A percentile compares a stretch with the other conserved stretches of the same genome.
These are phyloP conservation scores for Cephus pygmeus DNA, from an alignment of 2,888 invertebrate genomes.

Conservation along the genomic window DNA sequence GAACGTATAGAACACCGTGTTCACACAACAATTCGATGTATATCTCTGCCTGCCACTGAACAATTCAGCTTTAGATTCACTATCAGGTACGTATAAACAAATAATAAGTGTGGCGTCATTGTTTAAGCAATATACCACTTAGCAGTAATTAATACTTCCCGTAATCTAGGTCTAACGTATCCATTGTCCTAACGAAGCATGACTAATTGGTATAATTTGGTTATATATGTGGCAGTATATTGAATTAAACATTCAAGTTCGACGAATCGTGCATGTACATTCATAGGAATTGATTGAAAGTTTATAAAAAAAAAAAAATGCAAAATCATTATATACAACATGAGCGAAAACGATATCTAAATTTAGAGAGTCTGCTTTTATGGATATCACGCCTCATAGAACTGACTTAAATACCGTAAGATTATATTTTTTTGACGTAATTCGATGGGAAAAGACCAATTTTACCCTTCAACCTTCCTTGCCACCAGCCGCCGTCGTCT, in stretches of 20 bases:
- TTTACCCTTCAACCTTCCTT: conserved; percentile 69
- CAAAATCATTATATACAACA: background rate
- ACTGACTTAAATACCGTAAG: background rate
- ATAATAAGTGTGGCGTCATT: background rate
- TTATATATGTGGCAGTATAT: background rate
- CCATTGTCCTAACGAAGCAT: background rate
- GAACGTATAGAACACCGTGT: background rate
- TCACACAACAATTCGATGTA: background rate
- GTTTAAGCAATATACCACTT: background rate
- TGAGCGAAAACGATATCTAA: background rate
- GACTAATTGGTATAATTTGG: background rate
- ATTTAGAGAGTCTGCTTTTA: background rate
- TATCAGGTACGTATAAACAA: background rate
- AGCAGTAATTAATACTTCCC: background rate
- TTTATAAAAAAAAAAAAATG: background rate
- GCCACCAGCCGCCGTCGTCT: conserved; percentile 80
- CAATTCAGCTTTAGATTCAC: background rate
- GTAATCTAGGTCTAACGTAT: background rate
- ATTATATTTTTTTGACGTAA: conserved; percentile 69
- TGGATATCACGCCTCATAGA: background rate
- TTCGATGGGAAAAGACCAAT: conserved; percentile 76
- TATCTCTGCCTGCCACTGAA: background rate
- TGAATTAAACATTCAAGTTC: background rate
- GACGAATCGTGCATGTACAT: background rate
- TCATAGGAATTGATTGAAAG: background rate